Evolutionary conservation across 2,113 vertebrate species (phyloP).

Genomic region (Jacana jacana): DNA sequence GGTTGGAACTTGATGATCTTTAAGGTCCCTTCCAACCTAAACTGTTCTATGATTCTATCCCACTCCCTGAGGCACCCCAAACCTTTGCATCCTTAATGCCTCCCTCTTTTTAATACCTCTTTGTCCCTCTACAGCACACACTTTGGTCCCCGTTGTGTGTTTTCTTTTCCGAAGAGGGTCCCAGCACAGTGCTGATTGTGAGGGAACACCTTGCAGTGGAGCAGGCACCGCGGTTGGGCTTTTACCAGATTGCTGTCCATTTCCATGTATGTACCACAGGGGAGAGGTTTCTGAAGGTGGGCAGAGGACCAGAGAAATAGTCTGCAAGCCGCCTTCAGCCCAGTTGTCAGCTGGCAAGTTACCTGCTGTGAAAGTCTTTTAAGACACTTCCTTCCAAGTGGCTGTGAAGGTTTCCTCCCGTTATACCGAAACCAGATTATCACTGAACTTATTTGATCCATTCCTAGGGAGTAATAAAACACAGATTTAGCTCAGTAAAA

Average conservation of each 20-base stretch:
- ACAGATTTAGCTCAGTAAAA: not conserved
- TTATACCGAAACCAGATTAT: not conserved
- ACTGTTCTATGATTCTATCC: not conserved
- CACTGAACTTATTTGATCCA: not conserved
- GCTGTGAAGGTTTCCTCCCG: not conserved
- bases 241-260: not conserved
- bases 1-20: not conserved
- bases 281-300: not conserved
- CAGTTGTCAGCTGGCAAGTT: not conserved
- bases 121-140: not conserved
- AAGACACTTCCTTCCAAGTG: not conserved
- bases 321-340: not conserved
- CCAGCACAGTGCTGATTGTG: not conserved
- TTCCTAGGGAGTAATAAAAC: conserved; percentile 24
- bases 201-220: not conserved
- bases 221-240: not conserved
- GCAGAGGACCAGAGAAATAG: not conserved
- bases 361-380: not conserved
- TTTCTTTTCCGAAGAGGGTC: not conserved
- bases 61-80: not conserved
- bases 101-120: not conserved
- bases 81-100: not conserved
- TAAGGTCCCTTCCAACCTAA: not conserved
- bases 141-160: not conserved
- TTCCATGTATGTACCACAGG: not conserved